phyloP scores from a whole-genome alignment of 2,888 invertebrate species.

The Brachypalpus laphriformis region DNA sequence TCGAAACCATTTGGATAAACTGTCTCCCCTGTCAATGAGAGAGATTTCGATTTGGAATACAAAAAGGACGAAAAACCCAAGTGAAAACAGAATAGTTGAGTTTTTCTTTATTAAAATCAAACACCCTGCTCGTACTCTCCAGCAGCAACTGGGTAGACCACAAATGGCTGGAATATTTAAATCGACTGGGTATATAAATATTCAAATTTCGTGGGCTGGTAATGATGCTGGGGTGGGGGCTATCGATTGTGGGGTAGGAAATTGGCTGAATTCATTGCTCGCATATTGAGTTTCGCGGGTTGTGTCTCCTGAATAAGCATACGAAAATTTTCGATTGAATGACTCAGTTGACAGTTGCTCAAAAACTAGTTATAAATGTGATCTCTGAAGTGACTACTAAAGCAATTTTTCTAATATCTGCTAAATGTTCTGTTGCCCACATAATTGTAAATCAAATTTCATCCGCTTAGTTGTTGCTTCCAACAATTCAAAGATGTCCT shows the following conservation, averaged over 20 bases:
- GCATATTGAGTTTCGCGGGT: slow-evolving; percentile 4
- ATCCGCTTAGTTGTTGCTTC: slow-evolving; percentile 14
- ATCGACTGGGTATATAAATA: slow-evolving; percentile 71
- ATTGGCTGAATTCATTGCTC: not conserved
- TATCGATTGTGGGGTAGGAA: not conserved
- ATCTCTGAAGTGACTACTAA: too few species aligned
- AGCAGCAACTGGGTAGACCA: slow-evolving; percentile 24
- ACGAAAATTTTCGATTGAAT: not conserved
- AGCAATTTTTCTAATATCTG: not conserved
- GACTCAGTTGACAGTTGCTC: too few species aligned
- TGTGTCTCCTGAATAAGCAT: not conserved
- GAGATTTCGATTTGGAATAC: slow-evolving; percentile 62
- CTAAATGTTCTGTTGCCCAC: not conserved
- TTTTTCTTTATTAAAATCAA: slow-evolving; percentile 71
- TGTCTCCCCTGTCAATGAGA: slow-evolving; percentile 65
- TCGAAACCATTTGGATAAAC: slow-evolving; percentile 70
- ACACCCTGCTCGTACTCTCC: not conserved
- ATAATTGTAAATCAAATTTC: not conserved
- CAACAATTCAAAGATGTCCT: not conserved
- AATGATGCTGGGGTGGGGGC: not conserved
- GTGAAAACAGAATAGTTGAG: slow-evolving; percentile 59
- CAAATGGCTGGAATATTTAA: slow-evolving; percentile 72
- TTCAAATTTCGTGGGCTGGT: slow-evolving; percentile 51
- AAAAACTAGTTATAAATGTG: too few species aligned
- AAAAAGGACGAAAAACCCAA: slow-evolving; percentile 53